Evolutionary conservation across 35 echinoderm and acorn worm species (phyloP).

Genomic region (Amphiura filiformis): DNA sequence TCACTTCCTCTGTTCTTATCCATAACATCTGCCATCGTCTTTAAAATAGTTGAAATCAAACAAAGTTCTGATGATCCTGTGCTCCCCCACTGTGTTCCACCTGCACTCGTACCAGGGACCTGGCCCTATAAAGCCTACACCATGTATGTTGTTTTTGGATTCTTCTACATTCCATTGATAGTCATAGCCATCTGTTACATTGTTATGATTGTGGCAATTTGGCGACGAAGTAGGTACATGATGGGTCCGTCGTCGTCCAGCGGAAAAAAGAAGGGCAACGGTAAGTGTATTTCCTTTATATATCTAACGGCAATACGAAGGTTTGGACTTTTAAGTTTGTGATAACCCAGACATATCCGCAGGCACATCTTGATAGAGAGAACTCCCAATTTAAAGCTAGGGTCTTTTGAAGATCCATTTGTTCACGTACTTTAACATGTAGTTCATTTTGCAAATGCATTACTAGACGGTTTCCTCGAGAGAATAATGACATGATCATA

Average conservation of each 20-base stretch:
- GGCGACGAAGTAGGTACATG: conserved; percentile 78
- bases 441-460: too few species aligned
- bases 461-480: too few species aligned
- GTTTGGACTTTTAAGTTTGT: too few species aligned
- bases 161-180: conserved; percentile 88
- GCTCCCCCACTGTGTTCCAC: conserved; percentile 15
- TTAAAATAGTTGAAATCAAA: conserved; percentile 2
- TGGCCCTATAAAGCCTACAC: conserved; percentile 47
- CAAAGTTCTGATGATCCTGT: background rate
- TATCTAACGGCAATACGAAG: too few species aligned
- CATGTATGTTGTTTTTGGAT: conserved; percentile 50
- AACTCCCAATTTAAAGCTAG: too few species aligned
- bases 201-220: conserved; percentile 84
- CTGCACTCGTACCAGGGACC: background rate
- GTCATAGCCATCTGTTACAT: conserved; percentile 84
- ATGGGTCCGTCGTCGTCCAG: conserved; percentile 22
- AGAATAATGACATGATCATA: too few species aligned
- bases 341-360: too few species aligned
- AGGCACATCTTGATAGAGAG: too few species aligned
- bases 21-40: conserved; percentile 50
- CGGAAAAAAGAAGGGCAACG: conserved; percentile 1
- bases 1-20: conserved; percentile 40
- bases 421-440: too few species aligned
- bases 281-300: background rate
- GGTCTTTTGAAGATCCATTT: too few species aligned